Evolutionary conservation across 2,113 vertebrate genomes (phyloP), one percentile per base, ranked within the genome.

Genomic region (Stegastes partitus): DNA sequence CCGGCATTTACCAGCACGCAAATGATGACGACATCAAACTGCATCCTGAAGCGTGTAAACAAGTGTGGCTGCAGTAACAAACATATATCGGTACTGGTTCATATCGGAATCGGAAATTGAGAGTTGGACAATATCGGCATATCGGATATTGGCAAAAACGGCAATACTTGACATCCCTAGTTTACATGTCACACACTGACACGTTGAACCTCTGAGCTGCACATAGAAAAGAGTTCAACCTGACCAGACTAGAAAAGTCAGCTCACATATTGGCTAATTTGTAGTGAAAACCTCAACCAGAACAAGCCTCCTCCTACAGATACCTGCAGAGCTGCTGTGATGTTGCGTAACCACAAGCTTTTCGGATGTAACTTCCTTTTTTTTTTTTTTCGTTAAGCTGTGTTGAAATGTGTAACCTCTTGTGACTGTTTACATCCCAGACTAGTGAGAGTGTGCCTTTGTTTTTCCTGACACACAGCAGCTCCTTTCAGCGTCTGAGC

Each of bases 361-460:
- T 19, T 8, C 8, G 8, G 3, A 25, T 18, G 51, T 34, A 67
- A 56, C 61, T 19, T 28, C 61, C 19, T 28, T 21, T 2, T 50
- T 54, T 56, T 44, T 62, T 59, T 57, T 64, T 70, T 65, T 37
- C 0, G 9, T 50, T 69, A 16, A 74, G 49, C 87, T 62, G 31
- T 57, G 62, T 22, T 56, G 50, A 64, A 34, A 64, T 54, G 69
- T 68, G 19, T 67, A 47, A 71, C 74, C 37, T 73, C 84, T 72
- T 84, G 82, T 84, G 83, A 89, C 73, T 49, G 63, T 75, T 85
- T 34, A 49, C 59, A 67, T 70, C 53, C 51, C 50, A 16, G 65
- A 23, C n/a, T 34, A 59, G 16, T 78, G 77, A 84, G 75, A 91
- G 68, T 65, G 54, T 1, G 61, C 42, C 74, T 82, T 87, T 89